Percentiles rank a stretch among this genome's conserved stretches.
Evolutionary conservation across 2,888 invertebrate species (phyloP).

Genomic region (Dysmachus trigonus): DNA sequence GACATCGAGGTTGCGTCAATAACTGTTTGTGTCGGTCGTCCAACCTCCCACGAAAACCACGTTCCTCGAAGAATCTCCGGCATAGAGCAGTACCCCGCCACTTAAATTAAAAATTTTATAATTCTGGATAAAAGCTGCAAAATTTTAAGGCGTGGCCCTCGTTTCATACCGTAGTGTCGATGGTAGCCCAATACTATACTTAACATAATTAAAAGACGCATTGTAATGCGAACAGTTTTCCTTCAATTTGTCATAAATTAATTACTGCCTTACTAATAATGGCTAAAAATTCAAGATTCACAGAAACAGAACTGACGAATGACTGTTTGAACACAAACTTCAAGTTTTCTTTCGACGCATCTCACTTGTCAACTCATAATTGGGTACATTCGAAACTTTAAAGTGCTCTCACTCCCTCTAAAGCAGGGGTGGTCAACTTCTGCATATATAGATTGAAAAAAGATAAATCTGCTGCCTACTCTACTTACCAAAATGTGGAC

Average conservation of each 20-base stretch:
- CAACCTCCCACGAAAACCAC: conserved; percentile 93
- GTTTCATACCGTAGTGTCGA: background rate
- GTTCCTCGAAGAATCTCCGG: conserved; percentile 82
- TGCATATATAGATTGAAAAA: too few relatives aligned
- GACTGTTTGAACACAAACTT: background rate
- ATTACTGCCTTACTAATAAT: background rate
- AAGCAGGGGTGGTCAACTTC: too few relatives aligned
- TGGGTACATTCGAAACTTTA: background rate
- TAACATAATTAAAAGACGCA: background rate
- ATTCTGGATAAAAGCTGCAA: background rate
- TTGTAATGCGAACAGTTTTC: background rate
- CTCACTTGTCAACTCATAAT: background rate
- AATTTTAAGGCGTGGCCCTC: conserved; percentile 16
- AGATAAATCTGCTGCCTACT: too few relatives aligned
- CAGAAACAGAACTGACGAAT: background rate
- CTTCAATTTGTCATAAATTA: background rate
- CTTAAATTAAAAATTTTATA: background rate
- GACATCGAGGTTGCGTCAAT: conserved; percentile 84
- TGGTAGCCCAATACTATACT: background rate
- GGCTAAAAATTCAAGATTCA: background rate
- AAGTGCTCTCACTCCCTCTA: too few relatives aligned
- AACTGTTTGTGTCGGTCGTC: conserved; percentile 81
- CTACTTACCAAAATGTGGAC: too few relatives aligned
- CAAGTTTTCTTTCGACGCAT: background rate
- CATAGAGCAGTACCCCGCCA: conserved; percentile 70